Conservation (phyloP, 2,888 invertebrate species). For the Trilocha varians region DNA sequence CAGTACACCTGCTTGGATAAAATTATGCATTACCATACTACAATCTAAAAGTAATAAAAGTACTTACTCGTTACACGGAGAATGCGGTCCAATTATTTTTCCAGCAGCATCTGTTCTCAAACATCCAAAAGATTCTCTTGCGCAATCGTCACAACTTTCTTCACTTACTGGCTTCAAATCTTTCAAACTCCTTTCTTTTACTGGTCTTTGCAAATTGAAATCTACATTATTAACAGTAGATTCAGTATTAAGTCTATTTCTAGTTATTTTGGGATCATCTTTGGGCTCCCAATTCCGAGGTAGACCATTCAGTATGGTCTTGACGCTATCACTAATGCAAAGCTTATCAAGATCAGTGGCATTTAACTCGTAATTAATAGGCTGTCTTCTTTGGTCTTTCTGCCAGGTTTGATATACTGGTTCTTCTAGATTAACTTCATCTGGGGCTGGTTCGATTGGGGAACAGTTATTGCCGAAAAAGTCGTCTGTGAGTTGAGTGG, state of each 20-base stretch:
- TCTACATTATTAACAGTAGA: constrained; percentile 59
- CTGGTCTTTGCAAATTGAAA: constrained; percentile 57
- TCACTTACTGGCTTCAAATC: constrained; percentile 51
- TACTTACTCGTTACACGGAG: constrained; percentile 70
- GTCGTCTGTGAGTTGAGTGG: constrained; percentile 65
- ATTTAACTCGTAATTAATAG: constrained; percentile 54
- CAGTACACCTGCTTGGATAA: too few species aligned
- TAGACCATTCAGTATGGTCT: constrained; percentile 59
- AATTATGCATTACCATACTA: too few species aligned
- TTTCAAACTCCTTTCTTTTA: constrained; percentile 58
- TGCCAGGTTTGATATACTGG: constrained; percentile 57
- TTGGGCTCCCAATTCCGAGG: constrained; percentile 57
- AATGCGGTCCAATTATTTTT: constrained; percentile 15
- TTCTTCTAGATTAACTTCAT: constrained; percentile 52
- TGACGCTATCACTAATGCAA: constrained; percentile 51
- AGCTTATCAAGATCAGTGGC: constrained; percentile 56
- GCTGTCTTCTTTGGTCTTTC: constrained; percentile 69
- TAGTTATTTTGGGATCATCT: constrained; percentile 49
- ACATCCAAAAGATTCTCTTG: background rate
- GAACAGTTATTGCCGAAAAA: constrained; percentile 46
- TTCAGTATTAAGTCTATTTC: constrained; percentile 60
- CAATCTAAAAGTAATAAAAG: constrained; percentile 1
- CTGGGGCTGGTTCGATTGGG: constrained; percentile 57
- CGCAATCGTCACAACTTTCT: constrained; percentile 19
- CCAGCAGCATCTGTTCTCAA: too few species aligned